phyloP scores from a whole-genome alignment of 2,113 vertebrate species.

The Lipophrys pholis region DNA sequence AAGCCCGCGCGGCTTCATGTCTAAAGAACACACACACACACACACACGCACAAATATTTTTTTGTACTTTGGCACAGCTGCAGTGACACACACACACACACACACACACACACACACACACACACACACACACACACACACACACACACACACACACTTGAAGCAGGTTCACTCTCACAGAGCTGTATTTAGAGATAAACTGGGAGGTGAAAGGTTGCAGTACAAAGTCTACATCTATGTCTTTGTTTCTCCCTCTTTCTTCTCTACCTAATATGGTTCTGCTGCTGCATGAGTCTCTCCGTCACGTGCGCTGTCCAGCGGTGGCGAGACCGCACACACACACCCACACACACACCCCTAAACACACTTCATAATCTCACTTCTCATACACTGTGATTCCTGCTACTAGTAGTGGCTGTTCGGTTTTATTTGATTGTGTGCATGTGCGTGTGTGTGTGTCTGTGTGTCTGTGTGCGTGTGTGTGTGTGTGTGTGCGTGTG shows the following conservation, averaged over 20 bases:
- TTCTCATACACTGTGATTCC: constrained; percentile 22
- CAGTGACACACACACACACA: constrained; percentile 12
- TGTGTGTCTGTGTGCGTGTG: no score
- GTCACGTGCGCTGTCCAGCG: constrained; percentile 50
- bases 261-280: constrained; percentile 69
- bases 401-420: constrained; percentile 6
- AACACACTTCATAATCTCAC: not conserved
- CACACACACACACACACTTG: constrained; percentile 22
- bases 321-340: constrained; percentile 10
- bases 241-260: constrained; percentile 51
- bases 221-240: constrained; percentile 50
- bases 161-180: constrained; percentile 59
- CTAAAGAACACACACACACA: constrained; percentile 34
- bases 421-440: constrained; percentile 12
- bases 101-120: constrained; percentile 7
- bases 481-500: no score
- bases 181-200: constrained; percentile 63
- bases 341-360: constrained; percentile 6
- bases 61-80: constrained; percentile 34
- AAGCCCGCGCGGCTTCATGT: constrained; percentile 45
- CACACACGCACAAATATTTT: constrained; percentile 17
- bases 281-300: constrained; percentile 51
- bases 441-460: no score
- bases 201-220: constrained; percentile 52
- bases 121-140: constrained; percentile 12